Base-by-base conservation (phyloP, 2,113 vertebrate genomes). In the Tragulus kanchil region DNA sequence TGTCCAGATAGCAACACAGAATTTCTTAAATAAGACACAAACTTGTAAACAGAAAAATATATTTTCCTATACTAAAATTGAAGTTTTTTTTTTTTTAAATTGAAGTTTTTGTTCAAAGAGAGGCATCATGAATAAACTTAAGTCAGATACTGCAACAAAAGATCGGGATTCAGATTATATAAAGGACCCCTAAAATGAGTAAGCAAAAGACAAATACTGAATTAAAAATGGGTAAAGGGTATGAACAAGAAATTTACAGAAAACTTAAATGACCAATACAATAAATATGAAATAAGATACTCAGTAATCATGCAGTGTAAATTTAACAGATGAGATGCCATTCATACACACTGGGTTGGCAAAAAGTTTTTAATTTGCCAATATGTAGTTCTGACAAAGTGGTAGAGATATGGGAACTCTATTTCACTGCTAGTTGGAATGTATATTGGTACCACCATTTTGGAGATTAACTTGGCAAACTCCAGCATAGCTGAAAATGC, bases 41-140 rank as follows among this genome's bases (percentile, higher is more conserved):
- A 89, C 56, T 71, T n/a, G 81, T 28, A 89, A 94, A 89, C 28
- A 50, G 52, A 96, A 61, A 67, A n/a, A 61, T 62, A 25, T 25
- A 79, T 26, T 71, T 77, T 67, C 15, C 54, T 93, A 89, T 26
- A 81, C n/a, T 93, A 93, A 93, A 93, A 62, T 79, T 90, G 71
- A 85, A 85, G n/a, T 16, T 93, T 95, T 89, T 89, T 36, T n/a
- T 36, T 36, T 36, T 36, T 36, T 36, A 93, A 93, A 62, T 79
- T 90, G 71, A 85, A 85, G n/a, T 16, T 93, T 95, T 89, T 89
- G 42, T 31, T 93, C 52, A 93, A 59, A 10, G 54, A 81, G 23
- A 93, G 56, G 19, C 6, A 79, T 23, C n/a, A 62, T 45, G 84
- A 81, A 65, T 42, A 67, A 83, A 67, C 23, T 16, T 65, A 78